Evolutionary conservation across 2,113 vertebrate species (phyloP), one percentile per base, ranked within the genome.

Genomic region (Melanostigma gelatinosum): DNA sequence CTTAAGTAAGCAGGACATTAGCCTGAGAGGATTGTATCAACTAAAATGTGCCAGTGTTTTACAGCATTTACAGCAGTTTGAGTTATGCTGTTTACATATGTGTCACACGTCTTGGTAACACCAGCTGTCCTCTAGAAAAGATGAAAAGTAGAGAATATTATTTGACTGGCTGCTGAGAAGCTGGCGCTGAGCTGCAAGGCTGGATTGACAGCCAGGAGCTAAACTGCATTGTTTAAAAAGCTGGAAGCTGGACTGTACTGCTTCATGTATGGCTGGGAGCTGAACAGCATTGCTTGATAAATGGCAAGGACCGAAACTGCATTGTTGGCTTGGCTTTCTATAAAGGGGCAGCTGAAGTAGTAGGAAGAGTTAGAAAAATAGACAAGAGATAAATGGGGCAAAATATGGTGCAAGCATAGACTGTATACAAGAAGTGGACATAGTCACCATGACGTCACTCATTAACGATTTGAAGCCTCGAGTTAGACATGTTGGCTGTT

Each of bases 231-330:
- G 67, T 6, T 16, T 20, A 4, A 32, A 34, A 68, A 54, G 48
- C 48, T 52, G 29, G 11, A 52, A 36, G 66, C 46, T 38, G 20
- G 46, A 69, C 32, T 54, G 20, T 32, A 34, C 8, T 50, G 65
- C 65, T 67, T 22, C 16, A 32, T 67, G 65, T 54, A 54, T 69
- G 20, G 67, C 32, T 69, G 29, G 24, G 27, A 50, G 65, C 18
- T 67, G 29, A 36, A n/a, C 46, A 69, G 12, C 32, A 36, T n/a
- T n/a, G 32, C 48, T n/a, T 15, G 22, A 70, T 54, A 70, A 54
- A 70, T 70, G 67, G 67, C 32, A 32, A 24, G 32, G 48, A 38
- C 20, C 48, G 38, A 32, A 54, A 54, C 20, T 15, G 48, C 67
- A 38, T 38, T 54, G 20, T 54, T 54, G 7, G 22, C 32, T 24